Evolutionary conservation across 2,113 vertebrate genomes (phyloP).

Genomic region (Chlorocebus sabaeus): DNA sequence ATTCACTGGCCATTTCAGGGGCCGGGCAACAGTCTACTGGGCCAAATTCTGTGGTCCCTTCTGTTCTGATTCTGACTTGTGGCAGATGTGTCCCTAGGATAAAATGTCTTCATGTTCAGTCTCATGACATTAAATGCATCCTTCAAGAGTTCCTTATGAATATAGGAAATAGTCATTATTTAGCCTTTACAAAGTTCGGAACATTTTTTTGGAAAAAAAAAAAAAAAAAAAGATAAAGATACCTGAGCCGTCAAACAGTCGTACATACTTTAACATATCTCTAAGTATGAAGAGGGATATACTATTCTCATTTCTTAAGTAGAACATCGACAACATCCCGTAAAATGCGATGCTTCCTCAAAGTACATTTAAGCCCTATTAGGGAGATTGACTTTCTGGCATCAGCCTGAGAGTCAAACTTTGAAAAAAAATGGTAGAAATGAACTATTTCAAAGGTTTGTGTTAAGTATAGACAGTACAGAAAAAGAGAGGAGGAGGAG

Average conservation of each 20-base stretch:
- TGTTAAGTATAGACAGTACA: neutral
- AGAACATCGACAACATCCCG: neutral
- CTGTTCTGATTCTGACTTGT: neutral
- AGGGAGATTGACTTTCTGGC: neutral
- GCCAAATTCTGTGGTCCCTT: neutral
- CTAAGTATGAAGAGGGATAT: neutral
- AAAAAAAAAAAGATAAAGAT: neutral
- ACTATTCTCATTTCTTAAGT: neutral
- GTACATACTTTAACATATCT: neutral
- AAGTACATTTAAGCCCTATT: neutral
- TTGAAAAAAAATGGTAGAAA: constrained; percentile 17
- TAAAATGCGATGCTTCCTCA: neutral
- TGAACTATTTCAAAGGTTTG: neutral
- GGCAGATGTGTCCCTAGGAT: neutral
- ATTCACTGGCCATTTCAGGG: neutral
- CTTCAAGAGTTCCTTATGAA: neutral
- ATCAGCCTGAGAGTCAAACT: neutral
- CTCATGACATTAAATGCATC: neutral
- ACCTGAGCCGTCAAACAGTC: neutral
- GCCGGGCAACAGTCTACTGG: neutral
- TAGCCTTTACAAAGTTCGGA: neutral
- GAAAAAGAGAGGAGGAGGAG: neutral
- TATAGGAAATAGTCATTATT: neutral
- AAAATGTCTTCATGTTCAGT: neutral
- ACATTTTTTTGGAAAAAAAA: neutral